Conservation (phyloP, 2,797 vertebrate species). For the Paratrypauchen microcephalus region DNA sequence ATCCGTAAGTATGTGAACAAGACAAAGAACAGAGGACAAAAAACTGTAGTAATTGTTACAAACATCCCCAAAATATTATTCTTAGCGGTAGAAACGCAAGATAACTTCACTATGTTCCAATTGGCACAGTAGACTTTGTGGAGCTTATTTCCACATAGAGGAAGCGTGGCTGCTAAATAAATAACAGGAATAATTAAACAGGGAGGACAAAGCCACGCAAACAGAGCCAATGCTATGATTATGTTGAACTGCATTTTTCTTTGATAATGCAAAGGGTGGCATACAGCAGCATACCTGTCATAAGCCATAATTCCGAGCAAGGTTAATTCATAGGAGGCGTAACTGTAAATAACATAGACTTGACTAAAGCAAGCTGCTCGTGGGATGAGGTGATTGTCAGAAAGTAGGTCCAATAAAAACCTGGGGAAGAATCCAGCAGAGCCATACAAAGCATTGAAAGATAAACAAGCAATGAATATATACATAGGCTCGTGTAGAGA, state of each 20-base stretch:
- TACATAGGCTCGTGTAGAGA: constrained; percentile 31
- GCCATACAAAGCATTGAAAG: too few relatives aligned
- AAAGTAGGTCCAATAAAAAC: too few relatives aligned
- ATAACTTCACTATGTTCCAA: constrained; percentile 58
- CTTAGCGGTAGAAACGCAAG: constrained; percentile 34
- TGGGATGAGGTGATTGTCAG: too few relatives aligned
- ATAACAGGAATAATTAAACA: not conserved
- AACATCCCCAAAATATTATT: constrained; percentile 40
- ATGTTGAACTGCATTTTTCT: too few relatives aligned
- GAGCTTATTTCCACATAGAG: constrained; percentile 55
- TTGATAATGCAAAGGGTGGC: too few relatives aligned
- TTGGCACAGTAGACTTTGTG: constrained; percentile 54
- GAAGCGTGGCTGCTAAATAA: constrained; percentile 19
- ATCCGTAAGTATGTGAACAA: constrained; percentile 54
- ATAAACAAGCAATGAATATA: too few relatives aligned
- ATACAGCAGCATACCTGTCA: too few relatives aligned
- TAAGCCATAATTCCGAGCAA: too few relatives aligned
- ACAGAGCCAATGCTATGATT: constrained; percentile 16
- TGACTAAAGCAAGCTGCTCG: too few relatives aligned
- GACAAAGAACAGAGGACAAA: constrained; percentile 42
- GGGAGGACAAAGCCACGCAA: constrained; percentile 35
- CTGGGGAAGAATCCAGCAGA: too few relatives aligned
- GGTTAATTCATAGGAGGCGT: too few relatives aligned
- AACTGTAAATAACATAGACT: too few relatives aligned
- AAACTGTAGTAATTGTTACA: constrained; percentile 3